phyloP scores from a whole-genome alignment of 2,797 vertebrate species.

The Pangasius mekongensis region DNA sequence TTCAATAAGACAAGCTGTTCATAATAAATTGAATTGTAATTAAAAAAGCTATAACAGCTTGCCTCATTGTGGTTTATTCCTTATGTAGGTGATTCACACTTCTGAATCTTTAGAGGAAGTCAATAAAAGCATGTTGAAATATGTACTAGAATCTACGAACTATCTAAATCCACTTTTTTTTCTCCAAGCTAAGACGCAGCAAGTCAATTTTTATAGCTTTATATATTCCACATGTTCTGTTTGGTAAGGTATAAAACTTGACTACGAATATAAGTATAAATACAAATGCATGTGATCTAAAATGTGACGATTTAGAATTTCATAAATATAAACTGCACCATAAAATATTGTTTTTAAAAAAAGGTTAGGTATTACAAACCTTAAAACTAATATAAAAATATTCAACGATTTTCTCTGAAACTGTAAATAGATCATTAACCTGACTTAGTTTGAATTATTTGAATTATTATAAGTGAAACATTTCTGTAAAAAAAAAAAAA shows the following conservation, averaged over 20 bases:
- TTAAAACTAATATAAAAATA: slow-evolving; percentile 64
- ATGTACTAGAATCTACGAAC: not conserved
- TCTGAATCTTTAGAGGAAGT: not conserved
- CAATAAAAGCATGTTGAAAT: not conserved
- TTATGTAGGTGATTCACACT: not conserved
- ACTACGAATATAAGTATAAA: not conserved
- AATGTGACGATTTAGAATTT: not conserved
- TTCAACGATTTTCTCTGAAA: slow-evolving; percentile 35
- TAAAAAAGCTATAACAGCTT: not conserved
- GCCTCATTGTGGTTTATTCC: not conserved
- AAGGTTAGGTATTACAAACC: slow-evolving; percentile 54
- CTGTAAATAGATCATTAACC: slow-evolving; percentile 1
- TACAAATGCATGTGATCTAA: slow-evolving; percentile 1
- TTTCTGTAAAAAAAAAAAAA: not conserved
- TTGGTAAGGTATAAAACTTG: not conserved
- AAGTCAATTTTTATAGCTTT: not conserved
- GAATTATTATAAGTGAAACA: not conserved
- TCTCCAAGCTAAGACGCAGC: not conserved
- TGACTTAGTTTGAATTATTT: slow-evolving; percentile 7
- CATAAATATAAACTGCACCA: slow-evolving; percentile 20
- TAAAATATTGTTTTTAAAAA: slow-evolving; percentile 12
- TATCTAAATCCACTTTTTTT: not conserved
- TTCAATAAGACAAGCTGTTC: not conserved
- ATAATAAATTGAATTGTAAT: not conserved
- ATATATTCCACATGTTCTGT: not conserved